phyloP scores from a whole-genome alignment of 2,797 vertebrate genomes.

The Podarcis siculus region DNA sequence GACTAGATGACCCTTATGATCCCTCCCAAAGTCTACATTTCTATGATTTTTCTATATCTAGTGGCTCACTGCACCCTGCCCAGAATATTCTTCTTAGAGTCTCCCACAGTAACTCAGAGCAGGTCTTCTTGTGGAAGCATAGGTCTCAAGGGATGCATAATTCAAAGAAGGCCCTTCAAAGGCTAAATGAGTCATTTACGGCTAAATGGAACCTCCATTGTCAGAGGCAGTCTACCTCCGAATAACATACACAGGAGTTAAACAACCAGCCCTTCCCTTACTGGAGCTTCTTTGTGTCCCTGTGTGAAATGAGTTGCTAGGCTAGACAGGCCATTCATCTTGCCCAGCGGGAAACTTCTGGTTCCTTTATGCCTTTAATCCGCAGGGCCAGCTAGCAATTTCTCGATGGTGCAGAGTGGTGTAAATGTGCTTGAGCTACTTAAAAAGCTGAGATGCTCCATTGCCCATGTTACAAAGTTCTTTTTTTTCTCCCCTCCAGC shows the following conservation, averaged over 20 bases:
- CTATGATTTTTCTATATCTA: too few species aligned
- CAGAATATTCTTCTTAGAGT: too few species aligned
- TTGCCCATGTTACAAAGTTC: not conserved
- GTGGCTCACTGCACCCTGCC: too few species aligned
- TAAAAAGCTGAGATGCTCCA: not conserved
- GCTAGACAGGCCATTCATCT: not conserved
- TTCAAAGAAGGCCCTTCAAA: too few species aligned
- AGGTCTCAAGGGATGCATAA: too few species aligned
- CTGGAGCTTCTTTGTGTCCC: not conserved
- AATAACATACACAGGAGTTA: not conserved
- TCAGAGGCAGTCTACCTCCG: not conserved
- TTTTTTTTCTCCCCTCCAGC: slow-evolving; percentile 48
- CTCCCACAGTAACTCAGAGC: too few species aligned
- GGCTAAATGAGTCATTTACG: too few species aligned
- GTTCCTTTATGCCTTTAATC: not conserved
- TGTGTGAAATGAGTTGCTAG: not conserved
- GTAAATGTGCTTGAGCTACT: not conserved
- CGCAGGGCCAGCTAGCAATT: too few species aligned
- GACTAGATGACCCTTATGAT: too few species aligned
- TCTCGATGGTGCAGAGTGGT: not conserved
- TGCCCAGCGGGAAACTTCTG: not conserved
- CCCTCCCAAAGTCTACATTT: too few species aligned
- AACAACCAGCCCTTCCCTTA: not conserved
- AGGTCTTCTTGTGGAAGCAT: too few species aligned
- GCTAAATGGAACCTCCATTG: not conserved